Evolutionary conservation across 2,113 vertebrate species (phyloP), one percentile per base, ranked within the genome.

Genomic region (Oryzias melastigma): DNA sequence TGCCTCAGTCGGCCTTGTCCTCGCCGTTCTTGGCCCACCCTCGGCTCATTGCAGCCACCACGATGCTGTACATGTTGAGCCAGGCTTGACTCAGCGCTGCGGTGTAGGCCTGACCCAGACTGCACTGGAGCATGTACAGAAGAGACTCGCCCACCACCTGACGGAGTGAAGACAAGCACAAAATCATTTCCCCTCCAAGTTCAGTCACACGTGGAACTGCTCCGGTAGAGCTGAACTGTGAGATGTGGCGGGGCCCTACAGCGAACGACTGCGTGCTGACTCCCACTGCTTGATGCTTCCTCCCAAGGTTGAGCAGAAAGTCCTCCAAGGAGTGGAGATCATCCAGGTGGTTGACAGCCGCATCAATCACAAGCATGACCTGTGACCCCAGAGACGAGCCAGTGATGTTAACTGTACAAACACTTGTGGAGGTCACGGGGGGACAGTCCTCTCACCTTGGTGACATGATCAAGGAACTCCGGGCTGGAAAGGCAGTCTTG

Each of bases 341-440:
- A 43, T 98, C 96, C 75, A 97, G 83, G 50, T 96, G 93, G 83
- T 85, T 95, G 74, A 98, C 95, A 0, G 95, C 96, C 1, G 95
- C 91, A 35, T 98, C 95, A 0, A 98, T 95, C 79, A 98, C 96
- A 8, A 96, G 82, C 96, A 98, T 98, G 64, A 98, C 96, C 96
- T 98, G 72, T 18, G 42, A 25, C 58, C 50, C 69, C 14, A 3
- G 3, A 75, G 0, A 20, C 13, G 47, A 7, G 24, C 4, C 20
- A 25, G 44, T 67, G 3, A 42, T 20, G 19, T 29, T 57, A 3
- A 49, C 18, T 7, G 5, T 51, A 18, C 1, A 25, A n/a, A 7
- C 41, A 46, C 54, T 3, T 56, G 51, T 22, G 1, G 47, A 7
- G n/a, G 70, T 68, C 47, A n/a, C 16, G 15, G 61, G 3, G 47